These are phyloP conservation scores for Noctua janthina DNA, from an alignment of 2,888 invertebrate genomes.

Conservation along the genomic window DNA sequence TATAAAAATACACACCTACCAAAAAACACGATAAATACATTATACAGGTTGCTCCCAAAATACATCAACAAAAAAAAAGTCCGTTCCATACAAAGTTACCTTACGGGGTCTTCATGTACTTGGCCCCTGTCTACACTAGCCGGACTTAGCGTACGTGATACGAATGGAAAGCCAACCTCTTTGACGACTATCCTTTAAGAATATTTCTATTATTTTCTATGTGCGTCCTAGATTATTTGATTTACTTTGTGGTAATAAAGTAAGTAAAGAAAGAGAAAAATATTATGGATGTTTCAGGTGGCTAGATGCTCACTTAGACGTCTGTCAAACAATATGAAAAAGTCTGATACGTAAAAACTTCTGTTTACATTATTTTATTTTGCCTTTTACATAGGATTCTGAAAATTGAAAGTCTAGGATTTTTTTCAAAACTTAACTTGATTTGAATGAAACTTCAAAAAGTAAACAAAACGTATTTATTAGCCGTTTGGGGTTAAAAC, in stretches of 20 bases:
- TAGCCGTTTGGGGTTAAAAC: too few relatives aligned
- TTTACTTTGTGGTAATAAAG: constrained; percentile 30
- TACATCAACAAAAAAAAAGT: constrained; percentile 12
- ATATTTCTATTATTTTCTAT: constrained; percentile 50
- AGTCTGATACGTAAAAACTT: neutral
- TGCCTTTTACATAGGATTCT: neutral
- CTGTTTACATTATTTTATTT: too few relatives aligned
- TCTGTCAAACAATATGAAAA: neutral
- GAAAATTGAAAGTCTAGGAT: neutral
- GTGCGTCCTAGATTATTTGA: constrained; percentile 29
- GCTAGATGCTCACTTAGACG: neutral
- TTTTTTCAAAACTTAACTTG: neutral
- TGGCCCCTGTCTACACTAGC: constrained; percentile 53
- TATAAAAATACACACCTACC: neutral
- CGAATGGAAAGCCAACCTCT: constrained; percentile 57
- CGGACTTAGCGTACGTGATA: constrained; percentile 57
- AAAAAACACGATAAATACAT: neutral
- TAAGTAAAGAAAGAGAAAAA: neutral
- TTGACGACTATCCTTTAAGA: constrained; percentile 48
- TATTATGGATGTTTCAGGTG: neutral
- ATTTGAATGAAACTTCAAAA: too few relatives aligned
- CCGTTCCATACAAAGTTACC: constrained; percentile 42
- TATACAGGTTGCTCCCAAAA: neutral
- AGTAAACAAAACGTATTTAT: too few relatives aligned
- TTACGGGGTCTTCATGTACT: constrained; percentile 23